Percentiles rank a stretch among this genome's conserved stretches.
Conservation (phyloP, 2,888 invertebrate species). For the Thecocarcelia acutangulata region DNA sequence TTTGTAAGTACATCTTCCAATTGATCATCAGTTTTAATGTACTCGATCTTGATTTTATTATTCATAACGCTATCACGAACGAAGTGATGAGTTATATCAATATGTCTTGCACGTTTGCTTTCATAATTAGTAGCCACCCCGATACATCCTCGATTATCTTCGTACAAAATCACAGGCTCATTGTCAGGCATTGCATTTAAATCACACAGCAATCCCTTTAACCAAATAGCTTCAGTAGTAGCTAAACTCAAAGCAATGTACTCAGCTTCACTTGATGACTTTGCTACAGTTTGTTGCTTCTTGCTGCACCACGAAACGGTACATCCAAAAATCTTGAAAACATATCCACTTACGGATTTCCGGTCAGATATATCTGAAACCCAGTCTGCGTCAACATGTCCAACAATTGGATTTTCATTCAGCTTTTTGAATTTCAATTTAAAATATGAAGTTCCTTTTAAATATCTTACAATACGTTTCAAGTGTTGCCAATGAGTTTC, state of each 20-base stretch:
- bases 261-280: slow-evolving; percentile 25
- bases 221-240: slow-evolving; percentile 15
- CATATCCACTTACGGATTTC: slow-evolving; percentile 17
- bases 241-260: slow-evolving; percentile 2
- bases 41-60: too few species aligned
- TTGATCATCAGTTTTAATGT: too few species aligned
- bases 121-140: slow-evolving; percentile 29
- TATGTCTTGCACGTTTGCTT: slow-evolving; percentile 51
- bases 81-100: slow-evolving; percentile 40
- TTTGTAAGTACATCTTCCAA: too few species aligned
- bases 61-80: too few species aligned
- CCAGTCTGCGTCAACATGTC: slow-evolving; percentile 16
- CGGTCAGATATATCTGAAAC: neutral
- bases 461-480: slow-evolving; percentile 42
- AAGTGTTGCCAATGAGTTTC: slow-evolving; percentile 52
- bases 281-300: slow-evolving; percentile 47
- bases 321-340: slow-evolving; percentile 48
- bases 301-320: slow-evolving; percentile 54
- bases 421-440: slow-evolving; percentile 10
- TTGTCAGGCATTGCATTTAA: neutral
- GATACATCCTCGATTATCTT: slow-evolving; percentile 16
- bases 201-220: neutral
- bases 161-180: neutral
- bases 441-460: neutral
- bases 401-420: neutral